Evolutionary conservation across 2,797 vertebrate genomes (phyloP), one percentile per base, ranked within the genome.

Genomic region (Alcedo atthis): DNA sequence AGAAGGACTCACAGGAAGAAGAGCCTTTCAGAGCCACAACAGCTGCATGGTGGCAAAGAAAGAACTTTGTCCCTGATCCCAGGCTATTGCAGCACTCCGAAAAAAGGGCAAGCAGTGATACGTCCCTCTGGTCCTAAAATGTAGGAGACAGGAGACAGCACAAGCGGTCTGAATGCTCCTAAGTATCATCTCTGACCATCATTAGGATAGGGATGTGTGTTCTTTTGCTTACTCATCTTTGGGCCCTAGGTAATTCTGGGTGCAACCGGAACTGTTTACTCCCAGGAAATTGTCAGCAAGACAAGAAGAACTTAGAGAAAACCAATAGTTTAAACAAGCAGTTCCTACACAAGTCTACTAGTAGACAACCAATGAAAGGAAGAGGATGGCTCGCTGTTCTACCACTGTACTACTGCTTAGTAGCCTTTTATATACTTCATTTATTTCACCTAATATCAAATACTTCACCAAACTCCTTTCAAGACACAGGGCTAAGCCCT

Each of bases 21-120:
- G 15, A 87, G 37, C n/a, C 45, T 76, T 92, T 81, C 76, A 85
- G 45, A 89, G 71, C 42, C 46, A 49, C 64, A 81, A 79, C 76
- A 94, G 90, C 84, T 85, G 69, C 69, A 54, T 7, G 30, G 63
- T 51, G 62, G 66, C 86, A 90, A 89, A 90, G 62, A 86, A 54
- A 64, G 37, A 90, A 66, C 54, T 82, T 55, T 61, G 55, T 33
- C 32, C 51, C 42, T 1, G 5, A 59, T 69, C 58, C 48, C 49
- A 75, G 66, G 20, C 43, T 74, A 73, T 18, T 46, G 61, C 46
- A 93, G 35, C 53, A 79, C 68, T n/a, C n/a, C 12, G 12, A 68
- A 70, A 88, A 88, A 90, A 35, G 46, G 32, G 22, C 58, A 74
- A 86, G 69, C 49, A 54, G 22, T 18, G n/a, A 48, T 12, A 61